phyloP scores from a whole-genome alignment of 2,797 vertebrate species.

The Muscicapa striata region DNA sequence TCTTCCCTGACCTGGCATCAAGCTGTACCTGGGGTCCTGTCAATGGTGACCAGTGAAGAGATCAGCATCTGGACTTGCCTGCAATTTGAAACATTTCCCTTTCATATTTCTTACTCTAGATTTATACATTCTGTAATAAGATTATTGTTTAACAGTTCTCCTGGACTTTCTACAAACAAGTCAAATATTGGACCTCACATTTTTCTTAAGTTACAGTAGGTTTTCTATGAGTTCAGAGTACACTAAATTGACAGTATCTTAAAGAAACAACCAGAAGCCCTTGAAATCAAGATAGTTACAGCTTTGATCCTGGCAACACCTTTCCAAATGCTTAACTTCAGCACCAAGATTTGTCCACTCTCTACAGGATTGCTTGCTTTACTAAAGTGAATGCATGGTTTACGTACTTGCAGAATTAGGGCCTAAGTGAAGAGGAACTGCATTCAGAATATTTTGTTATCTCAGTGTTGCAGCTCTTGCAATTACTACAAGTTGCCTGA shows the following conservation, averaged over 20 bases:
- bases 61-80: neutral
- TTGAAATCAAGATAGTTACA: neutral
- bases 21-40: neutral
- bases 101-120: neutral
- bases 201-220: neutral
- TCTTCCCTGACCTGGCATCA: neutral
- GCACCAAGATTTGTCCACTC: neutral
- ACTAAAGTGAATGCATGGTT: neutral
- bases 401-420: neutral
- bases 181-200: neutral
- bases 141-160: neutral
- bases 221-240: neutral
- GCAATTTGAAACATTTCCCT: neutral
- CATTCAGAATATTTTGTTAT: constrained; percentile 49
- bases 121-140: neutral
- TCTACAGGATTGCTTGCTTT: neutral
- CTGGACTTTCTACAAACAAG: neutral
- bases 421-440: constrained; percentile 3
- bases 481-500: constrained; percentile 46
- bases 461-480: constrained; percentile 55
- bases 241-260: neutral
- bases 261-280: neutral
- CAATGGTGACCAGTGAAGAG: neutral
- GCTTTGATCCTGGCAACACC: neutral
- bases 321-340: neutral